phyloP scores from a whole-genome alignment of 2,888 invertebrate species.

The Eupeodes latifasciatus region DNA sequence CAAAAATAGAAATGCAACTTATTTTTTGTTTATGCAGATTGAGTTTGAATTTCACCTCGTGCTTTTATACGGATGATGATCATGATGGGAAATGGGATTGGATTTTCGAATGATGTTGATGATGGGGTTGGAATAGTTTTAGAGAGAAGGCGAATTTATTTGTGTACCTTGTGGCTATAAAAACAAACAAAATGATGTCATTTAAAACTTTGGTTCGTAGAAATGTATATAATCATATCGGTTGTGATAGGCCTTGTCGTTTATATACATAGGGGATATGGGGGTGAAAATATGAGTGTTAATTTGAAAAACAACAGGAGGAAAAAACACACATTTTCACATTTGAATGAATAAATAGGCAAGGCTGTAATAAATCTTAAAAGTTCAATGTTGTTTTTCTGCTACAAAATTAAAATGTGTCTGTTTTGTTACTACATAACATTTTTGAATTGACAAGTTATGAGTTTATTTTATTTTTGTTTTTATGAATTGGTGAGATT shows the following conservation, averaged over 20 bases:
- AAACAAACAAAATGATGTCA: slow-evolving; percentile 63
- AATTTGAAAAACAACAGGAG: neutral
- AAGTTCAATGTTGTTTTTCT: slow-evolving; percentile 40
- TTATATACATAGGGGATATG: neutral
- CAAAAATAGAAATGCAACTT: slow-evolving; percentile 63
- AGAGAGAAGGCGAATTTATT: slow-evolving; percentile 34
- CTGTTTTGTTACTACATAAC: neutral
- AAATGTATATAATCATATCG: neutral
- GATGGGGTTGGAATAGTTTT: neutral
- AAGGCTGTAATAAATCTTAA: slow-evolving; percentile 35
- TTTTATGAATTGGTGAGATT: neutral
- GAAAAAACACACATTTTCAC: neutral
- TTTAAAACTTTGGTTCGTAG: neutral
- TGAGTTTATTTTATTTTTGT: neutral
- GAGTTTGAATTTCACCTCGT: slow-evolving; percentile 59
- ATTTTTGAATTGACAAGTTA: slow-evolving; percentile 17
- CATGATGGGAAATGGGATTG: slow-evolving; percentile 11
- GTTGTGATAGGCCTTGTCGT: neutral
- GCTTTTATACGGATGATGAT: slow-evolving; percentile 25
- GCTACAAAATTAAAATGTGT: neutral
- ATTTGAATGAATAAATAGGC: slow-evolving; percentile 10
- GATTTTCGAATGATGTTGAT: slow-evolving; percentile 12
- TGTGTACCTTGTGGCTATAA: slow-evolving; percentile 45
- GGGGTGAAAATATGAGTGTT: slow-evolving; percentile 10
- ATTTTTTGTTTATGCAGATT: slow-evolving; percentile 61